These are phyloP conservation scores for Erebia ligea DNA, from an alignment of 2,888 invertebrate genomes.

Conservation along the genomic window DNA sequence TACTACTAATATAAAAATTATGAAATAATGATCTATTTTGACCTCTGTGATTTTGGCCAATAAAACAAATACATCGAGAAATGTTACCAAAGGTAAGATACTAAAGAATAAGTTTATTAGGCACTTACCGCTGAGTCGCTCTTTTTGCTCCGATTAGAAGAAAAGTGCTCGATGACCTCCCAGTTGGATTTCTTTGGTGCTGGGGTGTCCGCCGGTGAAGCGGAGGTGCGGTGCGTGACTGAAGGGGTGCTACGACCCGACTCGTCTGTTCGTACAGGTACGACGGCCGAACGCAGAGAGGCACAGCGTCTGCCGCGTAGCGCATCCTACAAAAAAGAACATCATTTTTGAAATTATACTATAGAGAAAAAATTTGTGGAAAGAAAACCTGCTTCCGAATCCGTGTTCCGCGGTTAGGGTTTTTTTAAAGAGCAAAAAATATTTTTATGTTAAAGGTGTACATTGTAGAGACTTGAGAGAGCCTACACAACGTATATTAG, in stretches of 20 bases:
- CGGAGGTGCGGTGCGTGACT: constrained; percentile 68
- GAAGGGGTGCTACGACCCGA: constrained; percentile 73
- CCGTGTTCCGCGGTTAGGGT: no score
- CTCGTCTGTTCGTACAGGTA: constrained; percentile 60
- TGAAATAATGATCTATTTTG: no score
- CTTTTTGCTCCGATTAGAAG: constrained; percentile 83
- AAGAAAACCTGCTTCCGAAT: not conserved
- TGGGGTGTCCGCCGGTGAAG: constrained; percentile 80
- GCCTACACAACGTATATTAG: no score
- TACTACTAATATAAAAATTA: no score
- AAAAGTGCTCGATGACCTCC: constrained; percentile 95
- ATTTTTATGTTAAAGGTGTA: not conserved
- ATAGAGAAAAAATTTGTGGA: no score
- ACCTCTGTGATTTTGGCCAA: no score
- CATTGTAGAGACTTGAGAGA: not conserved
- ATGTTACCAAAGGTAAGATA: no score
- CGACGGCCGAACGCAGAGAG: constrained; percentile 79
- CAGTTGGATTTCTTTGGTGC: constrained; percentile 92
- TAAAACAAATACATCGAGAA: no score
- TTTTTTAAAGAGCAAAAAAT: no score
- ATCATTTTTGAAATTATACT: not conserved
- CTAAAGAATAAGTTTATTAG: not conserved
- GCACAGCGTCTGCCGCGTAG: constrained; percentile 84
- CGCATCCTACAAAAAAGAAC: constrained; percentile 76
- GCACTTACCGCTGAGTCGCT: constrained; percentile 76